Evolutionary conservation across 1,140 invertebrate species (phyloP).

Genomic region (Eurosta solidaginis): DNA sequence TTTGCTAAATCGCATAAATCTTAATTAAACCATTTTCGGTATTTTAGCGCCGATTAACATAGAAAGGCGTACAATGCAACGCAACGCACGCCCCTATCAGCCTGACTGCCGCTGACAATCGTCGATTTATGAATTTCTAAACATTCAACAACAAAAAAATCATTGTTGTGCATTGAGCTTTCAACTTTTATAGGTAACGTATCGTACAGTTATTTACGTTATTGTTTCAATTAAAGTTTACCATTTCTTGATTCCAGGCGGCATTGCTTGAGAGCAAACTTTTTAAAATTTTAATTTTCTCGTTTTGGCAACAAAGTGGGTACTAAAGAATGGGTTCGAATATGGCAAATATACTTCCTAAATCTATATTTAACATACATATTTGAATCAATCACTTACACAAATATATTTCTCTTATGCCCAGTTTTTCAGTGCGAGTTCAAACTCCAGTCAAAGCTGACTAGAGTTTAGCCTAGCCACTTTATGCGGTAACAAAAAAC

Average conservation of each 20-base stretch:
- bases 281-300: too few relatives aligned
- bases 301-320: neutral
- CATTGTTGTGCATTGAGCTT: slow-evolving; percentile 12
- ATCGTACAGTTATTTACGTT: slow-evolving; percentile 16
- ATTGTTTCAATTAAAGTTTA: neutral
- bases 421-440: neutral
- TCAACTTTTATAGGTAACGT: neutral
- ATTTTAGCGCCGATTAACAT: slow-evolving; percentile 15
- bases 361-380: neutral
- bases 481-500: too few relatives aligned
- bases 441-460: too few relatives aligned
- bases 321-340: neutral
- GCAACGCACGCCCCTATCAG: slow-evolving; percentile 8
- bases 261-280: too few relatives aligned
- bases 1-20: slow-evolving; percentile 45
- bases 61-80: neutral
- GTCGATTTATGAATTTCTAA: slow-evolving; percentile 9
- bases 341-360: neutral
- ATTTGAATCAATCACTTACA: neutral
- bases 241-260: neutral
- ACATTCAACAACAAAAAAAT: neutral
- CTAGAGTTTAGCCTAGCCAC: too few relatives aligned
- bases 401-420: neutral
- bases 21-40: slow-evolving; percentile 45
- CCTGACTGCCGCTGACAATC: neutral